Evolutionary conservation across 23 tunicate genomes (phyloP).

Genomic region (Trididemnum miniatum): DNA sequence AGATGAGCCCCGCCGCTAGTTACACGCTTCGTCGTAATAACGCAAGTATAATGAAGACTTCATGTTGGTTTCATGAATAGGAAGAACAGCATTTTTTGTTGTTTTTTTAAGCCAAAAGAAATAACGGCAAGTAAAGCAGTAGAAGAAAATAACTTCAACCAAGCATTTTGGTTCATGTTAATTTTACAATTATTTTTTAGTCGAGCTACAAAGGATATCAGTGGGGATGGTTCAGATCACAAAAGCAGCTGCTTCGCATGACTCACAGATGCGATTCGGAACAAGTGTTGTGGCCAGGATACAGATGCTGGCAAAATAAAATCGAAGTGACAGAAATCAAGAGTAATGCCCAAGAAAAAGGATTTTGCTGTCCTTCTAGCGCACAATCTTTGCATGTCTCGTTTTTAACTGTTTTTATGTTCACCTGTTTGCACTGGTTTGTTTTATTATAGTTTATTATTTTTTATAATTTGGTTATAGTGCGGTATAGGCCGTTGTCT

Average conservation of each 20-base stretch:
- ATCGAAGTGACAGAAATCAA: conserved; percentile 46
- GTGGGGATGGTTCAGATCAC: conserved; percentile 80
- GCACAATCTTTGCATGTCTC: background rate
- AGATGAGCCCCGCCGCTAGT: no score
- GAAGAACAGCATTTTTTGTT: no score
- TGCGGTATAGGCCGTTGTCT: no score
- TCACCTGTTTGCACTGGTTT: background rate
- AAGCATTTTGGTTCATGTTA: no score
- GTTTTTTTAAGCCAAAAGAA: no score
- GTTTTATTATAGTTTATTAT: no score
- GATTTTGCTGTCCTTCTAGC: conserved; percentile 69
- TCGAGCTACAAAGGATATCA: conserved; percentile 71
- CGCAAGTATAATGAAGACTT: no score
- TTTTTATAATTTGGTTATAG: no score
- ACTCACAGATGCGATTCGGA: conserved; percentile 67
- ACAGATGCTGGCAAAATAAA: conserved; percentile 47
- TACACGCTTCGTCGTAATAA: no score
- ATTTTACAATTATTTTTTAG: conserved; percentile 25
- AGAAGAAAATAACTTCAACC: no score
- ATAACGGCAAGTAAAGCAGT: no score
- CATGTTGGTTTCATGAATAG: no score
- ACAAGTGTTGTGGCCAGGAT: conserved; percentile 67
- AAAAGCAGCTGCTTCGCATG: conserved; percentile 55
- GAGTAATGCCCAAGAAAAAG: conserved; percentile 49
- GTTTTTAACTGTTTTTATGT: background rate